Evolutionary conservation across 2,113 vertebrate species (phyloP), one percentile per base, ranked within the genome.

Genomic region (Rhinoptilus africanus): DNA sequence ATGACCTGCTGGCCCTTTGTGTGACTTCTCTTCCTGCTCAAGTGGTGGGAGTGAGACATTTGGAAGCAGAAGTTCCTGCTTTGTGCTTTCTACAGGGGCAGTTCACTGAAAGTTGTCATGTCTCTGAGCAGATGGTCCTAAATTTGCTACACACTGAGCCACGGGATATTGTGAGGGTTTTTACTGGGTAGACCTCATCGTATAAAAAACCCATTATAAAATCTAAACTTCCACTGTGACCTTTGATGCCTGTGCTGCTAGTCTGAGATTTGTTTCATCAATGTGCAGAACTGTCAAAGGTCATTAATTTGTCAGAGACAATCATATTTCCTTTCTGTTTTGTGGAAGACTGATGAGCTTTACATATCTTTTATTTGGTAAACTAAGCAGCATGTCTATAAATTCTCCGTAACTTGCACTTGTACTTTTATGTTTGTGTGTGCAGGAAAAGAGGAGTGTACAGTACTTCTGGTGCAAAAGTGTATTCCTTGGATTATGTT

Each of bases 311-410:
- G 43, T 56, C 87, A 85, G 48, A 71, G 47, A 73, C 22, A 87
- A 87, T 87, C 17, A 51, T 41, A 85, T 79, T 92, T 93, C 41
- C 62, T 30, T 82, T 69, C 78, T 88, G 50, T 45, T 74, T 60
- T 54, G 28, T 56, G 30, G n/a, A 60, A 80, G 71, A 88, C 21
- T 74, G 59, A 93, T 85, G 89, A 89, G 18, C 35, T 72, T 60
- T 75, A 81, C 78, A 32, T 62, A 59, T 12, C 56, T 89, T 93
- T 81, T 83, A 71, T 78, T 85, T 89, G 60, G 73, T 76, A 76
- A 97, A 76, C 80, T 50, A 83, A 92, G 62, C 59, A 82, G 48
- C 11, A 8, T 78, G 51, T 53, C 81, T 88, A 19, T 73, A 89
- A 84, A 63, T 90, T 89, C 75, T 51, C 57, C 73, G 32, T 51